Conservation (phyloP, 2,113 vertebrate genomes). For the Uria aalge region DNA sequence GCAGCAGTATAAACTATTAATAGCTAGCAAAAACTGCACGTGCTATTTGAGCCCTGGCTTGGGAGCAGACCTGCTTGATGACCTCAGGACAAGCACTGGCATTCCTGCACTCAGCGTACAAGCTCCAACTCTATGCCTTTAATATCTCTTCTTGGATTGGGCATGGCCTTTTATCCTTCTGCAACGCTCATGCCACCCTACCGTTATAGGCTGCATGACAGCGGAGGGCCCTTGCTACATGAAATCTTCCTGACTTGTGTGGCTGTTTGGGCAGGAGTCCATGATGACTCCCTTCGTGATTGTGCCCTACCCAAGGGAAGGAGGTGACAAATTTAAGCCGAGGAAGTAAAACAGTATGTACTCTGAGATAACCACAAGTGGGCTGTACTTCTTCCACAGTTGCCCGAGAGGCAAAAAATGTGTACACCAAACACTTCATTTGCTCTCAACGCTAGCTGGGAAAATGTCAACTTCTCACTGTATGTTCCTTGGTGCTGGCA, state of each 20-base stretch:
- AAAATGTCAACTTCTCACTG: neutral
- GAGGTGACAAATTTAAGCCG: neutral
- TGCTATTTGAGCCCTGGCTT: neutral
- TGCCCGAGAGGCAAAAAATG: slow-evolving; percentile 7
- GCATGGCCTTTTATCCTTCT: neutral
- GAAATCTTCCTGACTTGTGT: neutral
- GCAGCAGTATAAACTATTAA: neutral
- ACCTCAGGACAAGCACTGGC: neutral
- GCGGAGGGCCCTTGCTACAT: neutral
- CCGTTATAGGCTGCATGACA: fast-evolving
- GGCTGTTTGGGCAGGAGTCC: neutral
- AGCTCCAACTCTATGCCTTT: neutral
- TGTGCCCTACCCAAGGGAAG: neutral
- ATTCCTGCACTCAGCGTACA: neutral
- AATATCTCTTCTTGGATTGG: neutral
- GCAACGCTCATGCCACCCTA: fast-evolving
- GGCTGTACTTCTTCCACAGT: neutral
- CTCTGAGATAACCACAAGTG: neutral
- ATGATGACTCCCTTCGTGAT: neutral
- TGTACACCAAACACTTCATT: neutral
- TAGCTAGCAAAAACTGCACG: neutral
- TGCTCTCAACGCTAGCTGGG: neutral
- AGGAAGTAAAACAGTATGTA: neutral
- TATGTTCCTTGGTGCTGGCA: neutral
- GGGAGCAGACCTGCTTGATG: neutral